Conservation (phyloP, 1,140 invertebrate genomes). For the Neoseiulus cucumeris region DNA sequence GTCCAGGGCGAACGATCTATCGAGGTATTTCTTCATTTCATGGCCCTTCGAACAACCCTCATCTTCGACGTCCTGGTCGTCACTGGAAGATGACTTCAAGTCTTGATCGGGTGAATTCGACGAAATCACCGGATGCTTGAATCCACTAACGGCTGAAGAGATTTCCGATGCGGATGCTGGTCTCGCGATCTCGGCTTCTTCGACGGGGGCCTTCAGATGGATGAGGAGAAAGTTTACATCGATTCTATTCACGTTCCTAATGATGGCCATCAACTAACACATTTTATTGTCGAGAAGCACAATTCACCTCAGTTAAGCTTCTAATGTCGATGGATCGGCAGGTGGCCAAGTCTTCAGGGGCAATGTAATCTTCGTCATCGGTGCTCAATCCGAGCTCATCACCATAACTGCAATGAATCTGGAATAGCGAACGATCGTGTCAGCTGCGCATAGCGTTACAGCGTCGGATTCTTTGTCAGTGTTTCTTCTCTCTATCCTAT, state of each 20-base stretch:
- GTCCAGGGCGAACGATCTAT: background rate
- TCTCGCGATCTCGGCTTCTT: background rate
- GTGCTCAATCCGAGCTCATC: constrained; percentile 75
- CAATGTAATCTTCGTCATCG: constrained; percentile 67
- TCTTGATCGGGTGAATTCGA: background rate
- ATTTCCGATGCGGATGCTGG: background rate
- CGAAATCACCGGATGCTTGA: too few species aligned
- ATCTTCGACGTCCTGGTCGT: background rate
- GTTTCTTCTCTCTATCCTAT: background rate
- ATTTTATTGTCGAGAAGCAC: background rate
- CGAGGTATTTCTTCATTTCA: background rate
- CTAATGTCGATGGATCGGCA: background rate
- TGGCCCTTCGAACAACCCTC: background rate
- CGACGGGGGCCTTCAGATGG: background rate
- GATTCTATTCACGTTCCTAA: background rate
- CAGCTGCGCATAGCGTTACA: constrained; percentile 57
- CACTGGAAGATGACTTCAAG: background rate
- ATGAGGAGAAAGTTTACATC: too few species aligned
- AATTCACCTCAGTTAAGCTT: background rate
- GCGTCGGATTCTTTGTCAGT: constrained; percentile 34
- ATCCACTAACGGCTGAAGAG: too few species aligned
- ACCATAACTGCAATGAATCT: constrained; percentile 73
- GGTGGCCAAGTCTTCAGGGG: constrained; percentile 25
- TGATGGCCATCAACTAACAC: background rate
- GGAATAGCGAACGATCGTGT: constrained; percentile 62